phyloP scores from a whole-genome alignment of 2,888 invertebrate species.

The Glyphotaelius pellucidus region DNA sequence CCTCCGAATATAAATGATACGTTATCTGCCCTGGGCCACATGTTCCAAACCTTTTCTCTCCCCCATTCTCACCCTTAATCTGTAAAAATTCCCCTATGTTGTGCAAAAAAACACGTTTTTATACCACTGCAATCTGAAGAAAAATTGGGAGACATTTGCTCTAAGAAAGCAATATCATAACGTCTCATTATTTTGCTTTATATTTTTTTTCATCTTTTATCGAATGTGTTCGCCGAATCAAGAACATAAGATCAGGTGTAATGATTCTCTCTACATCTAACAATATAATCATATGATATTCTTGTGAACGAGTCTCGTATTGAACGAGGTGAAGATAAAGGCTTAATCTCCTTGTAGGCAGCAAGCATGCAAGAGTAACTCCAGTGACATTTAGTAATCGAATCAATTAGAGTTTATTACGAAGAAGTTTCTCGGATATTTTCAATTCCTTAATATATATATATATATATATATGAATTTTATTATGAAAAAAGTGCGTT shows the following conservation, averaged over 20 bases:
- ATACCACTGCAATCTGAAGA: neutral
- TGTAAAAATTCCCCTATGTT: neutral
- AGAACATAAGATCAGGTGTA: neutral
- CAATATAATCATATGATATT: neutral
- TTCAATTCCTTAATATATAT: neutral
- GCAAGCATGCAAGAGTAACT: conserved; percentile 49
- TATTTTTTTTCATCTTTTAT: neutral
- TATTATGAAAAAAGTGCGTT: neutral
- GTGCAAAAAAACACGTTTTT: neutral
- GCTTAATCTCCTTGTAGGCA: conserved; percentile 51
- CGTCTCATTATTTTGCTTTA: neutral
- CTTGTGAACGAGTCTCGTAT: conserved; percentile 17
- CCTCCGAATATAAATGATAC: conserved; percentile 65
- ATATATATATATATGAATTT: no score
- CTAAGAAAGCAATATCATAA: neutral
- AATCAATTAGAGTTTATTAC: conserved; percentile 61
- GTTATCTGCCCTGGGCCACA: conserved; percentile 62
- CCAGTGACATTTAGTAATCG: conserved; percentile 57
- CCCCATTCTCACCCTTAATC: neutral
- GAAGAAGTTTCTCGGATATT: conserved; percentile 21
- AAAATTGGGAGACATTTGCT: neutral
- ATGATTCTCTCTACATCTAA: conserved; percentile 25
- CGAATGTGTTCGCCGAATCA: neutral
- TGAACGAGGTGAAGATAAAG: conserved; percentile 46
- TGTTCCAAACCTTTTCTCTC: conserved; percentile 58